phyloP scores from a whole-genome alignment of 1,140 invertebrate species.

The Gonioctena quinquepunctata region DNA sequence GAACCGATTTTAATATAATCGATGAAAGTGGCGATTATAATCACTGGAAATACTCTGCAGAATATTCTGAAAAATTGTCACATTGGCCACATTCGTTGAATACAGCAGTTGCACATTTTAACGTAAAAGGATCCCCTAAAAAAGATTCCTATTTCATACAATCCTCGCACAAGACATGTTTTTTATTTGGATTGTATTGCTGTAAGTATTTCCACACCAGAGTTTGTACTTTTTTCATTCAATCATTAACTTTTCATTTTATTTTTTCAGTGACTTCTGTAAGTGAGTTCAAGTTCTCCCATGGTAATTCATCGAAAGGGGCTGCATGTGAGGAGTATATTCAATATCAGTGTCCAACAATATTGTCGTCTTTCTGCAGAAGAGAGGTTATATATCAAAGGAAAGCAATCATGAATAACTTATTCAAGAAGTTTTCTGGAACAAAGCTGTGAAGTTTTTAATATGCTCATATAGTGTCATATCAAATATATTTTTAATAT shows the following conservation, averaged over 20 bases:
- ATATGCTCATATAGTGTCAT: too few relatives aligned
- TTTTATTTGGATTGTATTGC: slow-evolving; percentile 62
- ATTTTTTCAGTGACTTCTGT: slow-evolving; percentile 61
- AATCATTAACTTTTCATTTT: too few relatives aligned
- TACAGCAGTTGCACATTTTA: slow-evolving; percentile 62
- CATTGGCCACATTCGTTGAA: slow-evolving; percentile 67
- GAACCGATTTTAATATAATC: slow-evolving; percentile 65
- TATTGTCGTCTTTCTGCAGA: slow-evolving; percentile 61
- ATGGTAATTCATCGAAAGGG: slow-evolving; percentile 50
- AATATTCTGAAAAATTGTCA: slow-evolving; percentile 68
- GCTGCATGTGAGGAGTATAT: slow-evolving; percentile 64
- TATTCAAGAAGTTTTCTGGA: slow-evolving; percentile 59
- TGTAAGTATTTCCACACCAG: slow-evolving; percentile 62
- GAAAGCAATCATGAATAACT: slow-evolving; percentile 64
- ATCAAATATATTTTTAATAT: too few relatives aligned
- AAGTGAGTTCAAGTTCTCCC: slow-evolving; percentile 63
- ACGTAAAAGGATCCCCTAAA: slow-evolving; percentile 58
- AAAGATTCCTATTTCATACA: slow-evolving; percentile 60
- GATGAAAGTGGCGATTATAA: slow-evolving; percentile 68
- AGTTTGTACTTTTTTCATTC: too few relatives aligned
- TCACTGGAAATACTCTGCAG: slow-evolving; percentile 71
- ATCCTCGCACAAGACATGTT: slow-evolving; percentile 68
- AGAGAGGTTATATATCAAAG: slow-evolving; percentile 66
- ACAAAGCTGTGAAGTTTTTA: not conserved
- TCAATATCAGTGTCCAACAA: slow-evolving; percentile 66